Conservation (phyloP, 1,140 invertebrate genomes). For the Capitella teleta region DNA sequence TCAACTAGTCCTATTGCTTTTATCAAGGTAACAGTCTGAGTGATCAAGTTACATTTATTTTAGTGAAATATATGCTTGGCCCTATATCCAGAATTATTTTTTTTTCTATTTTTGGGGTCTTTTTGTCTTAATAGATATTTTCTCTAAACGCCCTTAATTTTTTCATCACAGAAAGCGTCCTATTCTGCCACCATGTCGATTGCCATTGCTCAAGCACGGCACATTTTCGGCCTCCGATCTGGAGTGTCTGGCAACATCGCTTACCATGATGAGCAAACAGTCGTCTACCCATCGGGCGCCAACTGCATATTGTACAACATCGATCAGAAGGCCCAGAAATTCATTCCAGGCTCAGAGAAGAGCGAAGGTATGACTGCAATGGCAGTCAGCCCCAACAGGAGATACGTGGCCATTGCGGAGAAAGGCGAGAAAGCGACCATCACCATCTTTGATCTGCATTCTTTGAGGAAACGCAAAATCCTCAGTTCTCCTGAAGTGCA, state of each 20-base stretch:
- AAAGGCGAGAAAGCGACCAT: slow-evolving; percentile 42
- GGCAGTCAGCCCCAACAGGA: slow-evolving; percentile 40
- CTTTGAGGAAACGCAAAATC: slow-evolving; percentile 41
- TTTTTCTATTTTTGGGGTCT: too few species aligned
- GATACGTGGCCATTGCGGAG: slow-evolving; percentile 41
- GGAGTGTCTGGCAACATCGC: slow-evolving; percentile 23
- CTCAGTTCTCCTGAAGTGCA: slow-evolving; percentile 34
- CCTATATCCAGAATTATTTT: too few species aligned
- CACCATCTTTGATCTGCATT: slow-evolving; percentile 44
- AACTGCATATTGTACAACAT: slow-evolving; percentile 44
- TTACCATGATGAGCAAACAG: slow-evolving; percentile 25
- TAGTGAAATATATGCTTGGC: too few species aligned
- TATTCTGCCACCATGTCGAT: slow-evolving; percentile 12
- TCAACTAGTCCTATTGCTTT: too few species aligned
- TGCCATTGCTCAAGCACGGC: slow-evolving; percentile 32
- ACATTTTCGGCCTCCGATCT: slow-evolving; percentile 39
- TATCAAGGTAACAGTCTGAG: too few species aligned
- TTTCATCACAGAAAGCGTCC: too few species aligned
- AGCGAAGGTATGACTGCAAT: slow-evolving; percentile 39
- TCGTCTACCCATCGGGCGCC: slow-evolving; percentile 37
- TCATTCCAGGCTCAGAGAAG: slow-evolving; percentile 40
- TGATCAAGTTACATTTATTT: too few species aligned
- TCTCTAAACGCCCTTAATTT: too few species aligned
- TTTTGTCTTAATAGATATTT: too few species aligned
- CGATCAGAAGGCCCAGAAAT: slow-evolving; percentile 43